Conservation (phyloP, 2,113 vertebrate genomes). For the Pterocles gutturalis region DNA sequence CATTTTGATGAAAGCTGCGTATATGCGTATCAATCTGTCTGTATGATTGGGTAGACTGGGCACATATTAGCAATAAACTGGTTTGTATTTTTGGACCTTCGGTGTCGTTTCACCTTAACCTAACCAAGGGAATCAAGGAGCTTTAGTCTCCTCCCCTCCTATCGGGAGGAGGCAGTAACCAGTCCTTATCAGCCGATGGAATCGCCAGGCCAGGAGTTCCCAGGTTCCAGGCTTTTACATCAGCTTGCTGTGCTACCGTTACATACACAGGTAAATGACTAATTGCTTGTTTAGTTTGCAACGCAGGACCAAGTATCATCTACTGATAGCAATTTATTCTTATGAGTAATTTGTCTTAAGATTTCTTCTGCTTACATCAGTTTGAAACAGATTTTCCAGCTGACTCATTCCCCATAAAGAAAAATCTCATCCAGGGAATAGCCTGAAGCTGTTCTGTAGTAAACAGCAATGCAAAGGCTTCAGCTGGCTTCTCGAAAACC, state of each 20-base stretch:
- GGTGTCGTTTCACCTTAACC: too few species aligned
- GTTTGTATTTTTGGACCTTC: too few species aligned
- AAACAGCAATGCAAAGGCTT: neutral
- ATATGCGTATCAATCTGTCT: too few species aligned
- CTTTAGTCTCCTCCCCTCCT: too few species aligned
- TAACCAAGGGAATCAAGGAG: too few species aligned
- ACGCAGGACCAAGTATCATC: neutral
- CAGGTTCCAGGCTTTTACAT: too few species aligned
- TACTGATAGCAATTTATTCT: neutral
- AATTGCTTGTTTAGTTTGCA: conserved; percentile 19
- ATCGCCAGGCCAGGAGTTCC: too few species aligned
- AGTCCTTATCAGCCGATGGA: too few species aligned
- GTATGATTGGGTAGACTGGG: too few species aligned
- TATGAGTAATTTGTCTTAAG: neutral
- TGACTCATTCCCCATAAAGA: conserved; percentile 34
- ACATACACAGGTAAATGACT: conserved; percentile 13
- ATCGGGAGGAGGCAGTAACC: too few species aligned
- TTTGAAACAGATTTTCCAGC: conserved; percentile 16
- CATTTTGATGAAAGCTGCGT: too few species aligned
- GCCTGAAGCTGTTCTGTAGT: conserved; percentile 1
- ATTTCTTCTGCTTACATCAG: neutral
- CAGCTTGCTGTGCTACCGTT: neutral
- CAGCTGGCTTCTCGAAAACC: neutral
- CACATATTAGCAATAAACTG: too few species aligned
- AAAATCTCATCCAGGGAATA: neutral